Conservation (phyloP, 1,140 invertebrate genomes). For the Leptinotarsa undecemlineata region DNA sequence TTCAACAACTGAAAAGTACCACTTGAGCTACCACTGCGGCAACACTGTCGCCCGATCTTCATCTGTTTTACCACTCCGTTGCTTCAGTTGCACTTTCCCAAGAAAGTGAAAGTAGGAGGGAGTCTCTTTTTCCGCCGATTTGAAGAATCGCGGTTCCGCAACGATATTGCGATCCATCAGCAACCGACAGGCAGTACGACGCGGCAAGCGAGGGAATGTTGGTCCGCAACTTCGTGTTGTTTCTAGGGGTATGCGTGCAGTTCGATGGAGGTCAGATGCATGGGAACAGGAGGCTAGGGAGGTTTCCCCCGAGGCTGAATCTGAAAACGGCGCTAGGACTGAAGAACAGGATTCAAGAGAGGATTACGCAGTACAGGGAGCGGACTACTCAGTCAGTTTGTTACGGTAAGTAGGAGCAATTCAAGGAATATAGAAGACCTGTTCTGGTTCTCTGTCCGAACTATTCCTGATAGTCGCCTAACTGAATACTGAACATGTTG, state of each 20-base stretch:
- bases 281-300: slow-evolving; percentile 27
- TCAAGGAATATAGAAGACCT: neutral
- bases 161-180: neutral
- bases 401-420: slow-evolving; percentile 41
- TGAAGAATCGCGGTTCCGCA: neutral
- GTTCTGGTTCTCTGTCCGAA: too few species aligned
- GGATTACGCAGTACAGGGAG: slow-evolving; percentile 39
- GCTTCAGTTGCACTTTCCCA: slow-evolving; percentile 11
- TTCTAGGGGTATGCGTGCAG: slow-evolving; percentile 25
- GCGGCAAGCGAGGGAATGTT: slow-evolving; percentile 11
- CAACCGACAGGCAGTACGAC: neutral
- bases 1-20: too few species aligned
- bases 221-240: slow-evolving; percentile 26
- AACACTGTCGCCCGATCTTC: too few species aligned
- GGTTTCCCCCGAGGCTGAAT: slow-evolving; percentile 29
- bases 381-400: slow-evolving; percentile 44
- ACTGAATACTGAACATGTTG: too few species aligned
- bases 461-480: too few species aligned
- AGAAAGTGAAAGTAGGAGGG: slow-evolving; percentile 39
- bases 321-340: slow-evolving; percentile 34
- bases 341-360: slow-evolving; percentile 39
- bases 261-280: slow-evolving; percentile 28
- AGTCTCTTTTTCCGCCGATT: slow-evolving; percentile 28
- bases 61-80: neutral
- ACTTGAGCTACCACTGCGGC: too few species aligned